Evolutionary conservation across 2,888 invertebrate species (phyloP).

Genomic region (Eristalis intricaria): DNA sequence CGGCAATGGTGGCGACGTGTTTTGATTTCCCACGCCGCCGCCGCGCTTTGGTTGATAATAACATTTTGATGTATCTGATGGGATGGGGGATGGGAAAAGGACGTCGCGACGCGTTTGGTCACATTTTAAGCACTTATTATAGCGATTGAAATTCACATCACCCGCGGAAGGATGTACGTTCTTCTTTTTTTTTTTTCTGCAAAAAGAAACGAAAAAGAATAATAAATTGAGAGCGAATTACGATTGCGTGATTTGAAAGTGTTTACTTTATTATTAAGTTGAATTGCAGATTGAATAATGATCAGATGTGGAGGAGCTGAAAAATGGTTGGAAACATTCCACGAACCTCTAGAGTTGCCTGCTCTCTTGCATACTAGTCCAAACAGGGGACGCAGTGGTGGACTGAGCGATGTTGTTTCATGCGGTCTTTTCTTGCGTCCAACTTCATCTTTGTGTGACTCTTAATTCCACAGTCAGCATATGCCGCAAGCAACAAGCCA

Average conservation of each 20-base stretch:
- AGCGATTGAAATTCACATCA: slow-evolving; percentile 45
- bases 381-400: no score
- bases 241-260: slow-evolving; percentile 55
- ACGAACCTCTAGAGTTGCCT: no score
- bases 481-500: no score
- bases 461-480: no score
- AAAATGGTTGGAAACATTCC: no score
- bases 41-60: slow-evolving; percentile 28
- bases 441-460: no score
- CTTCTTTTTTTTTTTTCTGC: background rate
- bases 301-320: slow-evolving; percentile 1
- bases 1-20: slow-evolving; percentile 45
- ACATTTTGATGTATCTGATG: slow-evolving; percentile 41
- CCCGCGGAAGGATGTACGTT: slow-evolving; percentile 5
- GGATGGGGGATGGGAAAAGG: background rate
- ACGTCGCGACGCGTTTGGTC: slow-evolving; percentile 25
- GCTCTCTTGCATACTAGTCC: no score
- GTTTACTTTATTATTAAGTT: slow-evolving; percentile 56
- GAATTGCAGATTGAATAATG: slow-evolving; percentile 43
- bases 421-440: no score
- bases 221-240: slow-evolving; percentile 49
- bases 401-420: no score
- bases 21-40: slow-evolving; percentile 49
- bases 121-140: slow-evolving; percentile 52
- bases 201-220: background rate